phyloP scores from a whole-genome alignment of 1,140 invertebrate species.

The Dolichoris vasculosae region DNA sequence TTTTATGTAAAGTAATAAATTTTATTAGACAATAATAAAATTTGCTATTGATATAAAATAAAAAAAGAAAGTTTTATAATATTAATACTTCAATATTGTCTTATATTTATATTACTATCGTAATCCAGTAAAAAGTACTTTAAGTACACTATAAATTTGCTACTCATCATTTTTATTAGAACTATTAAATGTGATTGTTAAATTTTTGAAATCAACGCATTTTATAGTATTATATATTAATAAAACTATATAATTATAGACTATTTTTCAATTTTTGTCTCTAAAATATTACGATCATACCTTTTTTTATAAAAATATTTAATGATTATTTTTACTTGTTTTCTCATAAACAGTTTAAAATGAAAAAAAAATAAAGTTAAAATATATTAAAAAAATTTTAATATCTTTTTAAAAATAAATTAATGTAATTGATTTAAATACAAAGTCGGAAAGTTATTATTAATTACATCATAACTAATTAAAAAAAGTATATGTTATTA shows the following conservation, averaged over 20 bases:
- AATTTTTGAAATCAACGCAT: no score
- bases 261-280: no score
- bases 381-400: no score
- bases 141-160: background rate
- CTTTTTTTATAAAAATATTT: no score
- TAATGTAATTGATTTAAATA: background rate
- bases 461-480: no score
- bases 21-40: constrained; percentile 1
- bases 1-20: background rate
- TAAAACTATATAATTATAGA: no score
- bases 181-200: background rate
- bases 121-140: background rate
- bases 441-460: background rate
- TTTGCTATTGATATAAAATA: background rate
- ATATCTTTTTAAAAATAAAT: background rate
- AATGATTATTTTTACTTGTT: no score
- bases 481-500: no score
- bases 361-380: no score
- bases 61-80: constrained; percentile 18
- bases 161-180: background rate
- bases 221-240: background rate
- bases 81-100: background rate
- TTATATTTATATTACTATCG: background rate
- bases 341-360: no score
- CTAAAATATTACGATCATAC: no score